These are phyloP conservation scores for Epicampocera succincta DNA, from an alignment of 2,888 invertebrate species.

Conservation along the genomic window DNA sequence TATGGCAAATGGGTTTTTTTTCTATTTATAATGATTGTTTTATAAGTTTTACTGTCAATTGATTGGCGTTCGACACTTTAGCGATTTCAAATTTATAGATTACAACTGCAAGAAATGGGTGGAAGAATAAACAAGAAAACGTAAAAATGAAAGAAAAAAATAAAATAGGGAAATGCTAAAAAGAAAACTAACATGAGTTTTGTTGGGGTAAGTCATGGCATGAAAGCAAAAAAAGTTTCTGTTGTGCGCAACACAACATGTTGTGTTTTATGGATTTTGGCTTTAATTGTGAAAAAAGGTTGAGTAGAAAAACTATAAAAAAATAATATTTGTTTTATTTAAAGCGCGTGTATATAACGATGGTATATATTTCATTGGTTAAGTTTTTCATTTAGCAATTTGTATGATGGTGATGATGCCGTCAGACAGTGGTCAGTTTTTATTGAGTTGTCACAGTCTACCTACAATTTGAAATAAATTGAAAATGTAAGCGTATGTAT, in stretches of 20 bases:
- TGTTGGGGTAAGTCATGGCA: constrained; percentile 59
- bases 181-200: constrained; percentile 50
- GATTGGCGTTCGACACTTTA: constrained; percentile 69
- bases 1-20: constrained; percentile 56
- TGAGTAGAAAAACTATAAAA: constrained; percentile 11
- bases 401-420: constrained; percentile 42
- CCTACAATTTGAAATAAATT: constrained; percentile 54
- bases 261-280: constrained; percentile 4
- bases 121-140: constrained; percentile 1
- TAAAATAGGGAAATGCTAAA: constrained; percentile 14
- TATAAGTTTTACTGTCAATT: constrained; percentile 65
- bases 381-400: constrained; percentile 14
- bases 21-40: constrained; percentile 34
- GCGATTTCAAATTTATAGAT: constrained; percentile 59
- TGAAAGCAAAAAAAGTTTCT: background rate
- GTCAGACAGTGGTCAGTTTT: constrained; percentile 2
- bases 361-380: constrained; percentile 39
- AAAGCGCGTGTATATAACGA: background rate
- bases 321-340: background rate
- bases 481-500: constrained; percentile 19
- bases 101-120: constrained; percentile 14
- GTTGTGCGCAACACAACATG: background rate
- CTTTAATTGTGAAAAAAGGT: background rate
- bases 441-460: constrained; percentile 37
- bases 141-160: background rate